These are phyloP conservation scores for Subanguina moxae DNA, from an alignment of 1,140 invertebrate genomes.

Conservation along the genomic window DNA sequence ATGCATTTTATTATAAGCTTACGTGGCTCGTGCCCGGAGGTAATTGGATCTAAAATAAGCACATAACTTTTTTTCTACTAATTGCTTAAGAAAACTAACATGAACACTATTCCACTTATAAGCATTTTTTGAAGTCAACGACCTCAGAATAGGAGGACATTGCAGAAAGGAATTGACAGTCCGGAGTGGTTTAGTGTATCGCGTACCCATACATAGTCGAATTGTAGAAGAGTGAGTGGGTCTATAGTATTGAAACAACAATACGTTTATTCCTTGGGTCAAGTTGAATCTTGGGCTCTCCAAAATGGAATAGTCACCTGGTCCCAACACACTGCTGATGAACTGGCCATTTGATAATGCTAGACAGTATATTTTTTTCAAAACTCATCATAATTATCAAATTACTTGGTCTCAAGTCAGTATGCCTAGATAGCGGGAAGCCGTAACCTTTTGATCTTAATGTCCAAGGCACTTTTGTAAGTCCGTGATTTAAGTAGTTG, in stretches of 20 bases:
- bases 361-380: conserved; percentile 28
- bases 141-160: conserved; percentile 56
- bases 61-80: too few relatives aligned
- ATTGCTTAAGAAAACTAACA: neutral
- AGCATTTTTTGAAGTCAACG: conserved; percentile 56
- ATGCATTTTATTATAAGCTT: conserved; percentile 21
- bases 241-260: conserved; percentile 56
- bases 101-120: conserved; percentile 59
- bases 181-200: conserved; percentile 46
- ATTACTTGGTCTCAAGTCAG: conserved; percentile 41
- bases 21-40: conserved; percentile 57
- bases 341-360: conserved; percentile 54
- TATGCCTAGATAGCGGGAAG: conserved; percentile 43
- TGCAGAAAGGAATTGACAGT: conserved; percentile 53
- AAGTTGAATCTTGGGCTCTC: conserved; percentile 55
- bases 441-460: conserved; percentile 50
- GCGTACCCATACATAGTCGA: conserved; percentile 52
- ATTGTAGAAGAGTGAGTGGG: conserved; percentile 55
- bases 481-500: conserved; percentile 54
- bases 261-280: conserved; percentile 53
- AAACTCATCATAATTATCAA: neutral
- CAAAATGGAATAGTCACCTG: conserved; percentile 57
- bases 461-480: conserved; percentile 58
- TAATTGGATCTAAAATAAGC: conserved; percentile 40
- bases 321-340: conserved; percentile 53